These are phyloP conservation scores for Sus cebifrons DNA, from an alignment of 2,797 vertebrate genomes.

Conservation along the genomic window DNA sequence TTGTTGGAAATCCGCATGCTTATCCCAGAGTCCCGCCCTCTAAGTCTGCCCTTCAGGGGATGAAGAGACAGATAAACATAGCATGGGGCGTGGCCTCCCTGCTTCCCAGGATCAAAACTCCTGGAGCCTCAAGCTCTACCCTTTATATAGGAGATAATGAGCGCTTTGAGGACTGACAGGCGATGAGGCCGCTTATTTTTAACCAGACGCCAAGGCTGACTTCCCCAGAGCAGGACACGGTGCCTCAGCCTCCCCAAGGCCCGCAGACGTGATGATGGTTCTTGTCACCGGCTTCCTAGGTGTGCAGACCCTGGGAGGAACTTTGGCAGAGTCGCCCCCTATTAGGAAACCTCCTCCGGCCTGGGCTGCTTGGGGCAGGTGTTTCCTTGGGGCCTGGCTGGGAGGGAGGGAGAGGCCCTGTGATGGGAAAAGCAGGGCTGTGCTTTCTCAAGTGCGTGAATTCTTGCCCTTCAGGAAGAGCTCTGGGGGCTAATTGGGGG, in stretches of 20 bases:
- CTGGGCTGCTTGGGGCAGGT: neutral
- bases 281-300: neutral
- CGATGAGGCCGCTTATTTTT: constrained; percentile 8
- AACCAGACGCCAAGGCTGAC: neutral
- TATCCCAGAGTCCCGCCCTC: neutral
- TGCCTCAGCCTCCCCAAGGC: neutral
- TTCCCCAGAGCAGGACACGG: neutral
- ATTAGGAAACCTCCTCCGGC: neutral
- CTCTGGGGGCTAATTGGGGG: constrained; percentile 79
- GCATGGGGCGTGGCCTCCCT: neutral
- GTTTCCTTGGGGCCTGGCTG: neutral
- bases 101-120: neutral
- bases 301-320: neutral
- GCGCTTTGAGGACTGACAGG: neutral
- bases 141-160: neutral
- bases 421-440: neutral
- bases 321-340: neutral
- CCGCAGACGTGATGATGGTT: neutral
- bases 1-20: fast-evolving
- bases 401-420: neutral
- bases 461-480: constrained; percentile 26
- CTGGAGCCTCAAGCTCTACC: neutral
- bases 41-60: neutral
- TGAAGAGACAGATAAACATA: neutral
- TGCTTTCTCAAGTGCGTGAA: constrained; percentile 70